Conservation (phyloP, 2,888 invertebrate genomes). For the Gerris lacustris region DNA sequence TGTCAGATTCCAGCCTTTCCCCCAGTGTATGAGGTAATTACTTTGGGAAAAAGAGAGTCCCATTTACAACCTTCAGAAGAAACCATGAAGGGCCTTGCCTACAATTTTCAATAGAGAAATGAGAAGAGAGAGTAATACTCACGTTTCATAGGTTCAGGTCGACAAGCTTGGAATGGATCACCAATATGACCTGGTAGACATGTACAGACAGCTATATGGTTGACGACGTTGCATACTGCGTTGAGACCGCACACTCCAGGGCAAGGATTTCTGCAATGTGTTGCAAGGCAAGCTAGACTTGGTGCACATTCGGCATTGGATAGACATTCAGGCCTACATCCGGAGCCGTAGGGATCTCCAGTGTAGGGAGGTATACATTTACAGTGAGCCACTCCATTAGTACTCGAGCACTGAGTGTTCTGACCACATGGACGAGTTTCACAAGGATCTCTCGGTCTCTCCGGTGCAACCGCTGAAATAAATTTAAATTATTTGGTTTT, state of each 20-base stretch:
- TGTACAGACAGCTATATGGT: slow-evolving; percentile 70
- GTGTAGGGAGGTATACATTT: slow-evolving; percentile 78
- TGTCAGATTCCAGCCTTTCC: too few species aligned
- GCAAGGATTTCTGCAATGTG: slow-evolving; percentile 76
- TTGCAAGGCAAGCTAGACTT: slow-evolving; percentile 64
- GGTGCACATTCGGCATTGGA: slow-evolving; percentile 68
- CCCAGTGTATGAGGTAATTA: too few species aligned
- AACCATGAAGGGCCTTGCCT: too few species aligned
- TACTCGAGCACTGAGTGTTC: slow-evolving; percentile 63
- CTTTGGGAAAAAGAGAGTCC: too few species aligned
- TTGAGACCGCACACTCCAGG: slow-evolving; percentile 70
- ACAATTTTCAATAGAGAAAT: too few species aligned
- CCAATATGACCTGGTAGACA: slow-evolving; percentile 65
- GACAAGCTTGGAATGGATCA: slow-evolving; percentile 70
- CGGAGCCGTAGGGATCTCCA: slow-evolving; percentile 73
- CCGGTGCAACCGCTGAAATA: slow-evolving; percentile 28
- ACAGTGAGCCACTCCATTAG: slow-evolving; percentile 58
- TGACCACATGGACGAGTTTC: slow-evolving; percentile 70
- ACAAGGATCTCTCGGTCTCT: slow-evolving; percentile 49
- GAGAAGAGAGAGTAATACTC: slow-evolving; percentile 35
- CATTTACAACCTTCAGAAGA: too few species aligned
- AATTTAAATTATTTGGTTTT: slow-evolving; percentile 3
- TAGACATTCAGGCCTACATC: slow-evolving; percentile 75
- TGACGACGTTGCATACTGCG: slow-evolving; percentile 67
- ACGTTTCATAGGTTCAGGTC: slow-evolving; percentile 46